Evolutionary conservation across 2,113 vertebrate genomes (phyloP), one percentile per base, ranked within the genome.

Genomic region (Xenotilapia flavipinnis): DNA sequence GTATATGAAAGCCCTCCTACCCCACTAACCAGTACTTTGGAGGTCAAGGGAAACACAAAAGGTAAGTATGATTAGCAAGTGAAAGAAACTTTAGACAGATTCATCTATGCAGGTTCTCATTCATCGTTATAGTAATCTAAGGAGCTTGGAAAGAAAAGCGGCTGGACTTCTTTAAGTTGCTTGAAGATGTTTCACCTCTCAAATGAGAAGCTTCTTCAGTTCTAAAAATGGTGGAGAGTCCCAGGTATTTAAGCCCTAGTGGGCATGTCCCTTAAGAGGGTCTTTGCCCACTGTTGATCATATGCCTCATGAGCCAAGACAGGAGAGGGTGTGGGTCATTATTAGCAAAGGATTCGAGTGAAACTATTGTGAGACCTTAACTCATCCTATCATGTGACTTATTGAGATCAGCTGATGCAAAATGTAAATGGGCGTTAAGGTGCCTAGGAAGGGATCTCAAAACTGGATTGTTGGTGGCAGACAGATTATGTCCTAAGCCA

Each of bases 161-260:
- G 33, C 10, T 38, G 33, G 60, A 65, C 60, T 38, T 65, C 60
- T 38, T 3, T 38, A 38, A 65, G 60, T 65, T 65, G 60, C 19
- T 65, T 65, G 33, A 65, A 65, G 60, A 8, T 36, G 19, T 38
- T 65, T 65, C 33, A 65, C 60, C 60, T 65, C 0, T 38, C 10
- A 5, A 21, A 4, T 13, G 19, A 65, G 33, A 65, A 65, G 33
- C 19, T 68, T 68, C 19, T 68, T 68, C 19, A 68, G 33, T 38
- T 68, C 33, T 38, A 68, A 38, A 68, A 13, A 13, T 68, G 19
- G 11, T 21, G 60, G 33, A 5, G 10, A 38, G 33, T 38, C 60
- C 60, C 60, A 65, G 19, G 60, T 65, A 38, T 65, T 65, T 36
- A 65, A 65, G 31, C 60, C 31, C 17, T n/a, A 36, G 60, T 65